Evolutionary conservation across 2,797 vertebrate species (phyloP).

Genomic region (Lemur catta): DNA sequence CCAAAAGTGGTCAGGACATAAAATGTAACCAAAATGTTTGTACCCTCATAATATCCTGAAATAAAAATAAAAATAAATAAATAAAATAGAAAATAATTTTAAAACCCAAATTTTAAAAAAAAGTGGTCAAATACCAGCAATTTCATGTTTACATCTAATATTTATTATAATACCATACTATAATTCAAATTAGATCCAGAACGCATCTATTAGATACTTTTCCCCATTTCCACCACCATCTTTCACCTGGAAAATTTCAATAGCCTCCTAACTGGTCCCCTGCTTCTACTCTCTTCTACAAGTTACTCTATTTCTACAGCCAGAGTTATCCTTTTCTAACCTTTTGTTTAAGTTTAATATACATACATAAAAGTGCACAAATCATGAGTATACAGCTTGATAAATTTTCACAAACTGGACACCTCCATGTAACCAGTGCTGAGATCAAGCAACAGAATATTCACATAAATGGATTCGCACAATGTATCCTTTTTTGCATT

Average conservation of each 20-base stretch:
- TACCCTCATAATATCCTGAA: too few relatives aligned
- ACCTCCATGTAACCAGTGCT: background rate
- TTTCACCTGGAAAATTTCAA: background rate
- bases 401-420: constrained; percentile 5
- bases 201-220: background rate
- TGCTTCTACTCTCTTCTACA: background rate
- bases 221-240: background rate
- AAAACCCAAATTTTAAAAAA: background rate
- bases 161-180: background rate
- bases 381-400: background rate
- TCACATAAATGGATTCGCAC: background rate
- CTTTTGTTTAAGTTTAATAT: background rate
- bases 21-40: too few relatives aligned
- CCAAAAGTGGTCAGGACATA: background rate
- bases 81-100: too few relatives aligned
- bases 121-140: background rate
- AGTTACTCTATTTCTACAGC: background rate
- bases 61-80: too few relatives aligned
- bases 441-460: constrained; percentile 1
- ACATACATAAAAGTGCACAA: background rate
- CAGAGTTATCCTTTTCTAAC: background rate
- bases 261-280: background rate
- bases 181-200: constrained; percentile 12
- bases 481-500: background rate
- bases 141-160: background rate